A percentile compares a stretch with the other conserved stretches of the same genome.
These are phyloP conservation scores for Avahi laniger DNA, from an alignment of 2,797 vertebrate species.

Conservation along the genomic window DNA sequence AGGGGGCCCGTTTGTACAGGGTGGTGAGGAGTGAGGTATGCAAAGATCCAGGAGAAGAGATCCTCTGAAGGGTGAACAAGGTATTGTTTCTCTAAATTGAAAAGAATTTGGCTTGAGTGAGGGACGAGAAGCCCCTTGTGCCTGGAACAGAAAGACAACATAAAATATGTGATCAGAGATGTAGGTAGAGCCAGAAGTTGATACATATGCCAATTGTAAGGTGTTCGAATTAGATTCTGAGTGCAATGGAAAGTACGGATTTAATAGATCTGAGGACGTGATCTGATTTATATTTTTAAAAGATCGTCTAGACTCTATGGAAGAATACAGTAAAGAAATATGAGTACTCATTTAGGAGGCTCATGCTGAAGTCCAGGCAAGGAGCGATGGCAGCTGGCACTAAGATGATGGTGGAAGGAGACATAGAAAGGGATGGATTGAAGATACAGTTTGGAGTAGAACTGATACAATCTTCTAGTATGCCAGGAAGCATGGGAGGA, in stretches of 20 bases:
- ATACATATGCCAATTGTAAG: rapidly evolving
- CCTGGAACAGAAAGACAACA: not conserved
- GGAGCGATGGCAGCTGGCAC: not conserved
- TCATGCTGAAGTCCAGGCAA: no score
- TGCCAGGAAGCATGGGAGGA: no score
- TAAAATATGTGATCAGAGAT: not conserved
- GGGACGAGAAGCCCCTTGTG: not conserved
- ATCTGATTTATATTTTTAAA: not conserved
- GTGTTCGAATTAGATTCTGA: not conserved
- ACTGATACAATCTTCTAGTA: not conserved
- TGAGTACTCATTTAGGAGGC: not conserved
- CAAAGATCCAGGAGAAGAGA: not conserved
- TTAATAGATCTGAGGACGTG: not conserved
- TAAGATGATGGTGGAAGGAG: no score
- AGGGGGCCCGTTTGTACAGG: no score
- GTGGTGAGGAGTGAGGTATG: not conserved
- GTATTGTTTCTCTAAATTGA: not conserved
- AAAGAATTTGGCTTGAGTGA: not conserved
- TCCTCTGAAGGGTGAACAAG: not conserved
- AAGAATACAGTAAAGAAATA: not conserved
- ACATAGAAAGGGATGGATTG: not conserved
- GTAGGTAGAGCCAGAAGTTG: not conserved
- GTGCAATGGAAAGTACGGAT: not conserved
- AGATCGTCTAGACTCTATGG: not conserved
- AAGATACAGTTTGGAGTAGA: not conserved